Percentiles rank a stretch among this genome's conserved stretches.
Evolutionary conservation across 2,888 invertebrate genomes (phyloP).

Genomic region (Chalcis sispes): DNA sequence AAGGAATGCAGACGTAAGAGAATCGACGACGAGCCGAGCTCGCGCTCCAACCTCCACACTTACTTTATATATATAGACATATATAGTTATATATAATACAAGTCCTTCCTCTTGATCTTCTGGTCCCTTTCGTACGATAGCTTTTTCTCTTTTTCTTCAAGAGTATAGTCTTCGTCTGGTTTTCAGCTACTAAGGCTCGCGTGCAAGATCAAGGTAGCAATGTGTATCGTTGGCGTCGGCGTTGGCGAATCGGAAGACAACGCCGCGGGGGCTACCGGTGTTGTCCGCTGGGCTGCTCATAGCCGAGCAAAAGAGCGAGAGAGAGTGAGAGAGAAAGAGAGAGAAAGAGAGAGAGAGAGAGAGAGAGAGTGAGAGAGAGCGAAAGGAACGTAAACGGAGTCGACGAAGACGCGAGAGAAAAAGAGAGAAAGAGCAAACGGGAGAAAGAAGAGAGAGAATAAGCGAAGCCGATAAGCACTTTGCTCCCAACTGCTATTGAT

Average conservation of each 20-base stretch:
- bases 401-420: slow-evolving; percentile 19
- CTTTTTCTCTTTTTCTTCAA: too few relatives aligned
- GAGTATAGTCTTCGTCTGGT: slow-evolving; percentile 13
- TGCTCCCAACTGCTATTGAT: slow-evolving; percentile 60
- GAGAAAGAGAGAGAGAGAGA: slow-evolving; percentile 26
- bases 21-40: not conserved
- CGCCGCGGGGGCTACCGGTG: slow-evolving; percentile 73
- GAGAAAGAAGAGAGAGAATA: slow-evolving; percentile 12
- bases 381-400: not conserved
- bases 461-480: slow-evolving; percentile 43
- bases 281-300: slow-evolving; percentile 66
- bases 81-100: not conserved
- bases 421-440: slow-evolving; percentile 15
- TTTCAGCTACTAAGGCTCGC: slow-evolving; percentile 31
- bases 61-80: not conserved
- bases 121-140: too few relatives aligned
- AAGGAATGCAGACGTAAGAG: slow-evolving; percentile 25
- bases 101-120: not conserved
- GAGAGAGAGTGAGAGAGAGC: slow-evolving; percentile 15
- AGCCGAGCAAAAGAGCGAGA: slow-evolving; percentile 7
- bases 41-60: not conserved
- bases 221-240: slow-evolving; percentile 36
- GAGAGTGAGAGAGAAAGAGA: slow-evolving; percentile 14
- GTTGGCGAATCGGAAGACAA: slow-evolving; percentile 68
- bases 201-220: slow-evolving; percentile 54